Evolutionary conservation across 1,140 invertebrate species (phyloP).

Genomic region (Metopolophium dirhodum): DNA sequence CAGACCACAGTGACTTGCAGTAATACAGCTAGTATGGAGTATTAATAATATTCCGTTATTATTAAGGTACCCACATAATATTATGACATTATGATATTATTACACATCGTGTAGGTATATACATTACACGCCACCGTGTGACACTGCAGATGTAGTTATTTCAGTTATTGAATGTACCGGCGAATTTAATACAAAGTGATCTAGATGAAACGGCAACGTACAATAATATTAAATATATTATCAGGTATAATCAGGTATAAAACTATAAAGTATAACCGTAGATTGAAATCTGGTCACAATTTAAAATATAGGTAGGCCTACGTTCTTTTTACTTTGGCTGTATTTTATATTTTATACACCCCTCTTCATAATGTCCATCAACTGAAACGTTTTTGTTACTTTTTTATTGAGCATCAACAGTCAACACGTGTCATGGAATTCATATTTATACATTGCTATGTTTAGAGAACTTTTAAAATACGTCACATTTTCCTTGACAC

Average conservation of each 20-base stretch:
- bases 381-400: neutral
- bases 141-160: neutral
- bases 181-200: neutral
- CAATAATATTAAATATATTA: neutral
- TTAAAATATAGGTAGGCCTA: neutral
- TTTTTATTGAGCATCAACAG: neutral
- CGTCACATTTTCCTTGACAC: neutral
- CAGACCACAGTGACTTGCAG: neutral
- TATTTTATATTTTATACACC: neutral
- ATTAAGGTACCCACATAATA: neutral
- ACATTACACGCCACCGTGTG: neutral
- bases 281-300: neutral
- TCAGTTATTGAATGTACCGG: neutral
- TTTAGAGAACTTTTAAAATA: neutral
- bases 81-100: neutral
- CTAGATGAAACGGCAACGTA: neutral
- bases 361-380: fast-evolving
- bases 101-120: neutral
- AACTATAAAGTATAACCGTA: neutral
- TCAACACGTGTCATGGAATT: neutral
- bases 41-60: neutral
- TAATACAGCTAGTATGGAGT: neutral
- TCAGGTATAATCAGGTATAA: neutral
- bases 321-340: neutral
- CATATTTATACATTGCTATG: neutral